Base-by-base conservation (phyloP, 2,113 vertebrate genomes). In the Mustela nigripes region DNA sequence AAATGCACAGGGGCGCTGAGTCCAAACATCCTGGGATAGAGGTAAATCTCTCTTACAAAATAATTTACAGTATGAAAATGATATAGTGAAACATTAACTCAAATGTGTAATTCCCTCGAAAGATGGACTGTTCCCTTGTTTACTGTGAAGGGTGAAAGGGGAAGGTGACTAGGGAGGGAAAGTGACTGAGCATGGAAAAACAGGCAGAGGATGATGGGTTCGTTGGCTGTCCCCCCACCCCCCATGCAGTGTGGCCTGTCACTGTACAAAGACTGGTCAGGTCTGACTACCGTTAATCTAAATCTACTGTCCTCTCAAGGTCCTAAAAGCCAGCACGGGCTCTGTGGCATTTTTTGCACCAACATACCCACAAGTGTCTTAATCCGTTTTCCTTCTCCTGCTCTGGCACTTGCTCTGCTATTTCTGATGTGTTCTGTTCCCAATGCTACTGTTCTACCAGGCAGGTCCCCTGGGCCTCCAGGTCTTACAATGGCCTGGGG, bases 21-120 rank as follows among this genome's bases (percentile, higher is more conserved):
- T 96, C 67, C 88, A 85, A 98, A 98, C 98, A 98, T 89, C 92
- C 96, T 96, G 89, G 97, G 98, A 97, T 82, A 97, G 95, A 65
- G 11, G 94, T 98, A 98, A 98, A 98, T 98, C 95, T 97, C 97
- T 96, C 92, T 93, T 95, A 97, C 94, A 97, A 97, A 95, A 97
- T 98, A 98, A 98, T 95, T 96, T 98, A 98, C 86, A 95, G 65
- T 96, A 98, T 56, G 96, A 97, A 98, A 97, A 71, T 88, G 80
- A 89, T 94, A 67, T 98, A 97, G 91, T 76, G 87, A 98, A 98
- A 98, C 95, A 88, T 94, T 91, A 97, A 97, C 96, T 98, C 96
- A 8, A 7, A 81, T 62, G 53, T 73, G 28, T 90, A 94, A 95
- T 97, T 50, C 95, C 91, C 90, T 76, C 67, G 97, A 94, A 96